phyloP scores from a whole-genome alignment of 2,888 invertebrate genomes.

The Napeogenes sylphis region DNA sequence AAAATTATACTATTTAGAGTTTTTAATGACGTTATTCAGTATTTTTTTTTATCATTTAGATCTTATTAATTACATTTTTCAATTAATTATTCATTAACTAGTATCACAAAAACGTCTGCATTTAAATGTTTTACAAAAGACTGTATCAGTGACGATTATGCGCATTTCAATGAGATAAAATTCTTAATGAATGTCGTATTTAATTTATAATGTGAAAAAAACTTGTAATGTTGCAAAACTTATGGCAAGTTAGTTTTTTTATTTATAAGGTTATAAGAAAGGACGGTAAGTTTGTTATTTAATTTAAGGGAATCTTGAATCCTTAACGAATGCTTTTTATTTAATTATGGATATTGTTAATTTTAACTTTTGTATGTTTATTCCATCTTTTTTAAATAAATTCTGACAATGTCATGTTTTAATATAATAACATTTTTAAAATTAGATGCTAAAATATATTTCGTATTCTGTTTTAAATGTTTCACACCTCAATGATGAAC shows the following conservation, averaged over 20 bases:
- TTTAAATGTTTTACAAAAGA: too few species aligned
- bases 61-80: too few species aligned
- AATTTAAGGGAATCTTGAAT: slow-evolving; percentile 1
- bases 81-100: too few species aligned
- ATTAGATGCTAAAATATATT: too few species aligned
- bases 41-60: too few species aligned
- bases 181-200: slow-evolving; percentile 57
- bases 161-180: slow-evolving; percentile 58
- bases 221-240: slow-evolving; percentile 33
- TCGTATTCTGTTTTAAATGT: too few species aligned
- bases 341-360: slow-evolving; percentile 11
- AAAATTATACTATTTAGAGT: too few species aligned
- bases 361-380: background rate
- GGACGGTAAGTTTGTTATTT: slow-evolving; percentile 12
- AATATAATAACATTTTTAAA: too few species aligned
- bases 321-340: slow-evolving; percentile 1
- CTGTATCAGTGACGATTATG: slow-evolving; percentile 39
- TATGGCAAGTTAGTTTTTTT: slow-evolving; percentile 30
- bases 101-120: too few species aligned
- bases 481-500: slow-evolving; percentile 14
- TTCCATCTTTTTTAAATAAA: background rate
- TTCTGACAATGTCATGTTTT: background rate
- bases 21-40: too few species aligned
- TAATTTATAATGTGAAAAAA: slow-evolving; percentile 52
- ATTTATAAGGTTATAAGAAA: slow-evolving; percentile 12